phyloP scores from a whole-genome alignment of 2,888 invertebrate genomes.

The Drosophila percnosoma region DNA sequence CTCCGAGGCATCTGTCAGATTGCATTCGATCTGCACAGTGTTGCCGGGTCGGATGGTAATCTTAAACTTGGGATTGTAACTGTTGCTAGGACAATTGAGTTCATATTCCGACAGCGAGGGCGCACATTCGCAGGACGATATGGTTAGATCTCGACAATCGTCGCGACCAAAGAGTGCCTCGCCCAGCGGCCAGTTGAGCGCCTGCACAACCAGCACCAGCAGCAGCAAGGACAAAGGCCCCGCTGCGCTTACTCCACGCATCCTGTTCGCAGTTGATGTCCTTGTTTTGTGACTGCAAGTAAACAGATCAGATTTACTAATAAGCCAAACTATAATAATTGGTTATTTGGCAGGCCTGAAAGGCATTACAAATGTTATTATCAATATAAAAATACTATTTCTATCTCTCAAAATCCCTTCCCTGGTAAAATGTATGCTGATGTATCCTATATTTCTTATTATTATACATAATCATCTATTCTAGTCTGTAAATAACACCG shows the following conservation, averaged over 20 bases:
- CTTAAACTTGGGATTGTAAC: slow-evolving; percentile 79
- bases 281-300: slow-evolving; percentile 5
- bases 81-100: slow-evolving; percentile 80
- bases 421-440: not conserved
- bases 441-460: not conserved
- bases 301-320: not conserved
- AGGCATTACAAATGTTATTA: not conserved
- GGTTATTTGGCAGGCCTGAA: not conserved
- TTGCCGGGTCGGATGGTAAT: slow-evolving; percentile 78
- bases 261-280: slow-evolving; percentile 13
- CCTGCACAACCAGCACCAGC: slow-evolving; percentile 41
- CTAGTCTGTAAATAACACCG: not conserved
- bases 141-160: slow-evolving; percentile 77
- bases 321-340: not conserved
- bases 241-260: slow-evolving; percentile 35
- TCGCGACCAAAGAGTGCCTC: slow-evolving; percentile 66
- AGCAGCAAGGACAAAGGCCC: slow-evolving; percentile 40
- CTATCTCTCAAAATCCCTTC: not conserved
- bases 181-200: slow-evolving; percentile 37
- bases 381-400: not conserved
- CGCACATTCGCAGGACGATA: slow-evolving; percentile 79
- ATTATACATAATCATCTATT: not conserved
- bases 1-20: slow-evolving; percentile 75
- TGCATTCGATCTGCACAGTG: slow-evolving; percentile 83
- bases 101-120: slow-evolving; percentile 81